A percentile compares a stretch with the other conserved stretches of the same genome.
These are phyloP conservation scores for Dromaius novaehollandiae DNA, from an alignment of 2,113 vertebrate genomes.

Conservation along the genomic window DNA sequence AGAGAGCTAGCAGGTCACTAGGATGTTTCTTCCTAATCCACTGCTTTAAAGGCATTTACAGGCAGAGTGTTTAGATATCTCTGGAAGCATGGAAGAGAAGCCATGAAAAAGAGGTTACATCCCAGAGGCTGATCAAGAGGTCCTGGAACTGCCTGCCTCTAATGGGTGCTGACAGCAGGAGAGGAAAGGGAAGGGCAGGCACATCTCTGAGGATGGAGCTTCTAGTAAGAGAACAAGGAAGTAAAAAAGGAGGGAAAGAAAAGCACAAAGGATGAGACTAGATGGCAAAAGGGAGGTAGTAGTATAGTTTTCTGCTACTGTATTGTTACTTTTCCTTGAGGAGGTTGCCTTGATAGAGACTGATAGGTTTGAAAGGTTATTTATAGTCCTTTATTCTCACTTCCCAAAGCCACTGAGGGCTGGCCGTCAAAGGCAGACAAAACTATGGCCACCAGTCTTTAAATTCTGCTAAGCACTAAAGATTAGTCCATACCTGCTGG, in stretches of 20 bases:
- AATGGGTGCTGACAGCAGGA: neutral
- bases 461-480: neutral
- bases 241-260: neutral
- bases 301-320: neutral
- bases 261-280: neutral
- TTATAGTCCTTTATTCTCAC: neutral
- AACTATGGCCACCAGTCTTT: neutral
- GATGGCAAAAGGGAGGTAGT: neutral
- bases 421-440: neutral
- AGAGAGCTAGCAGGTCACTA: neutral
- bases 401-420: neutral
- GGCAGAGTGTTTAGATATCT: fast-evolving
- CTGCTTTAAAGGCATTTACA: neutral
- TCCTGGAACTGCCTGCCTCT: neutral
- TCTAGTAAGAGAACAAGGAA: neutral
- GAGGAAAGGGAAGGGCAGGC: neutral
- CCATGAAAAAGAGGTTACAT: neutral
- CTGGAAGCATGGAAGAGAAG: neutral
- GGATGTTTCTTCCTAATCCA: neutral
- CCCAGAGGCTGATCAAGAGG: neutral
- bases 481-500: neutral
- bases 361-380: neutral
- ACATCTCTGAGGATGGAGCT: neutral
- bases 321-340: neutral
- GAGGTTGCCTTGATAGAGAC: neutral